Percentiles rank a stretch among this genome's conserved stretches.
These are phyloP conservation scores for Chlamydotis undulata DNA, from an alignment of 2,113 vertebrate species.

Conservation along the genomic window DNA sequence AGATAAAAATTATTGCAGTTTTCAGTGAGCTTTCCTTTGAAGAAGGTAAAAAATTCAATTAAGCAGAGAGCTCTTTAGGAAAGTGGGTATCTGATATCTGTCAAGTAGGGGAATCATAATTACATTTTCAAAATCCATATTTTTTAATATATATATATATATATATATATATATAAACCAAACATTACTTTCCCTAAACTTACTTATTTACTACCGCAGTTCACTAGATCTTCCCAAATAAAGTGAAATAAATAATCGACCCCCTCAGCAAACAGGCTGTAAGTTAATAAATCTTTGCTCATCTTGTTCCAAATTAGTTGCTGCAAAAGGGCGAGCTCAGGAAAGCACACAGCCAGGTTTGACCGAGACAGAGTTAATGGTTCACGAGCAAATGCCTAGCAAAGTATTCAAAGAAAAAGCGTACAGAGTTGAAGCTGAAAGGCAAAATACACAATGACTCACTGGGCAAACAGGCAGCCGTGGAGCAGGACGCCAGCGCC, in stretches of 20 bases:
- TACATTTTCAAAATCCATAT: too few relatives aligned
- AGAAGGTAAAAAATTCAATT: background rate
- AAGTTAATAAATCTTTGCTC: background rate
- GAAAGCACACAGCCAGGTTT: background rate
- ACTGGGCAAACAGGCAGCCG: slow-evolving; percentile 50
- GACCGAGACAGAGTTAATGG: background rate
- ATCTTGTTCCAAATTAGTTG: background rate
- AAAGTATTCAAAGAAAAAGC: background rate
- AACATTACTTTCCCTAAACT: background rate
- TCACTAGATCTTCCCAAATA: background rate
- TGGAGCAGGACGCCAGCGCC: background rate
- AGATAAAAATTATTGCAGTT: background rate
- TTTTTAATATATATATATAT: too few relatives aligned
- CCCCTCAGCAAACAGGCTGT: background rate
- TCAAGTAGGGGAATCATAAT: background rate
- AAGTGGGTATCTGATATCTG: background rate
- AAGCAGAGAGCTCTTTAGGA: background rate
- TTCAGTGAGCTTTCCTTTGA: background rate
- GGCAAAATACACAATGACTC: slow-evolving; percentile 72
- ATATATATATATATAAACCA: background rate
- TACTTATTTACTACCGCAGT: background rate
- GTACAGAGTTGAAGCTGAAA: slow-evolving; percentile 13
- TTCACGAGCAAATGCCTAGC: background rate
- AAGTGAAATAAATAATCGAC: background rate
- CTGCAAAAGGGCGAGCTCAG: background rate